Base-by-base conservation (phyloP, 1,140 invertebrate species). In the Drosophila jambulina region DNA sequence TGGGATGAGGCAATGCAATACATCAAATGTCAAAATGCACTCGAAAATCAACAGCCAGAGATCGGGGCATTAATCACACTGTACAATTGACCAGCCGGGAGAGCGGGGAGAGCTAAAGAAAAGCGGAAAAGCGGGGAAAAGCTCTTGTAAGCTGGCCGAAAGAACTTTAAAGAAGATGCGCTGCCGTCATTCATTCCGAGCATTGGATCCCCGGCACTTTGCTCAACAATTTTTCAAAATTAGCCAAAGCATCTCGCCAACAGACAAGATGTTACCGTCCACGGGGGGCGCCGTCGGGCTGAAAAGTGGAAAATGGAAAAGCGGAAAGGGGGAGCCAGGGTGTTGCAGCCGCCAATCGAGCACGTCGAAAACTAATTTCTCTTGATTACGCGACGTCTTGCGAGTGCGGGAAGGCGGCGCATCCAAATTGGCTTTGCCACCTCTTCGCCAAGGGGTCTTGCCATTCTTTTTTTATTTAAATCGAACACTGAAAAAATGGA, bases 361-460 rank as follows among this genome's bases (percentile, higher is more conserved):
- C 88, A 91, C 88, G 88, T 91, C 81, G 80, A 88, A 91, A 91
- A 85, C 88, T 91, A 91, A 91, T 91, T 91, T 91, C 78, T 91
- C 88, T 85, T 91, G 88, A 91, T 91, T 91, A 91, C 69, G 78
- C 84, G 72, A 63, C 43, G 40, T 51, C 49, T 46, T 25, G 45
- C 29, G 45, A 38, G 49, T 17, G 40, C 59, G 32, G 9, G 32
- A 21, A 64, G 59, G 78, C 54, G 57, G 63, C 46, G 42, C 67
- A 79, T 69, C 59, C 65, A 84, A 88, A 90, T 84, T 90, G 78
- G 85, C 85, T 90, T 75, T 87, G 75, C 71, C 74, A 72, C 63
- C 48, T 48, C 32, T 49, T 49, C 25, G 40, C 64, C 54, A 59
- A 53, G 17, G 27, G n/a, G 63, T 70, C 65, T 77, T 62, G 65